Evolutionary conservation across 1,140 invertebrate genomes (phyloP), one percentile per base, ranked within the genome.

Genomic region (Lanistes nyassanus): DNA sequence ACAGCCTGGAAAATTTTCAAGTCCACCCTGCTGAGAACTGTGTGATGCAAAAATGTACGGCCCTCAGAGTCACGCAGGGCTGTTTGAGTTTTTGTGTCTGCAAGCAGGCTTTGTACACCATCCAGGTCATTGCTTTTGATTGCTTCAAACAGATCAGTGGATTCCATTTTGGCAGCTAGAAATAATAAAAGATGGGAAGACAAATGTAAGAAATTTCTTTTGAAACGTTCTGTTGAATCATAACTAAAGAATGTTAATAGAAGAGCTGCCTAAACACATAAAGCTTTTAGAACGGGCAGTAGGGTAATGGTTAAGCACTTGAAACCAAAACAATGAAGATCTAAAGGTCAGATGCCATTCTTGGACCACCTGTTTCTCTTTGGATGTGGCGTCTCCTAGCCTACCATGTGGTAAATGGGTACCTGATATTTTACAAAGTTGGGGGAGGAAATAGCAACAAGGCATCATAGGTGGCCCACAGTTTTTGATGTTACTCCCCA

Each of bases 1-100:
- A 84, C 72, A 9, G 80, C 62, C 67, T 80, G 82, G 65, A 84
- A 77, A 26, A 83, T 75, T 13, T 73, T 71, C 4, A 77, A 60
- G 21, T 79, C 76, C 56, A 72, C 79, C 19, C 76, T 58, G 13
- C 53, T 72, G 19, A 39, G 60, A 36, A 75, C 68, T 21, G 71
- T 71, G 2, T 72, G 65, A 68, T 84, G 83, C 7, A 84, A 77
- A 11, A 81, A 75, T 3, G 79, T 76, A 51, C 76, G 65, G 16
- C 83, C 83, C 16, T 74, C 67, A 16, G 42, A 39, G 65, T 79
- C 71, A 62, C 79, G 64, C 7, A 75, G 47, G 29, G 55, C 56
- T 7, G 64, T 31, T 62, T 81, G 77, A 23, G 75, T 73, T 23
- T 76, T 69, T 26, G 34, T 21, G 19, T 76, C 73, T 19, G 56